Percentiles rank a stretch among this genome's conserved stretches.
Conservation (phyloP, 1,140 invertebrate species). For the Galendromus occidentalis region DNA sequence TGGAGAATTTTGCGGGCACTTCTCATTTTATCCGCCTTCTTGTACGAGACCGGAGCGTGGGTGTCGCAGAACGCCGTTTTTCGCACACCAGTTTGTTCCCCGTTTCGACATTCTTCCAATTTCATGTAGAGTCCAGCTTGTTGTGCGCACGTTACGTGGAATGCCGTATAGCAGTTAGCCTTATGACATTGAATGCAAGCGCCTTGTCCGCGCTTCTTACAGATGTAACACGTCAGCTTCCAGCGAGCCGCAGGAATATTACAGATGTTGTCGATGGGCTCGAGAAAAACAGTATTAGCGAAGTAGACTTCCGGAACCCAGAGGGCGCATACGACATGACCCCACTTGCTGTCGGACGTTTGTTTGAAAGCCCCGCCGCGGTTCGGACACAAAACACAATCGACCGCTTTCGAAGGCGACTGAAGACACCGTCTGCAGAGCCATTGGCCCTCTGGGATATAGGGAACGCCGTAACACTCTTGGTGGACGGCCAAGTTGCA, state of each 20-base stretch:
- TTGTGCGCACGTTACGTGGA: constrained; percentile 96
- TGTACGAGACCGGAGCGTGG: constrained; percentile 48
- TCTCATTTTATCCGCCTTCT: constrained; percentile 44
- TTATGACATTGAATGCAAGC: constrained; percentile 97
- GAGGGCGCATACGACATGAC: constrained; percentile 91
- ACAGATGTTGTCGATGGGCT: constrained; percentile 88
- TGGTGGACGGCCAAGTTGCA: constrained; percentile 97
- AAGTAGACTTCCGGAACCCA: constrained; percentile 98
- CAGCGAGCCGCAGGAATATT: constrained; percentile 83
- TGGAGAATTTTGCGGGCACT: constrained; percentile 53
- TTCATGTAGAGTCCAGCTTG: constrained; percentile 86
- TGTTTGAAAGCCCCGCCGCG: constrained; percentile 96
- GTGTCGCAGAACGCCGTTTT: constrained; percentile 90
- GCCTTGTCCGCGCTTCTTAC: constrained; percentile 75
- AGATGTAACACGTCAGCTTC: constrained; percentile 87
- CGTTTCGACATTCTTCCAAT: constrained; percentile 65
- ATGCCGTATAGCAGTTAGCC: constrained; percentile 84
- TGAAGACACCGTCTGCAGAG: constrained; percentile 80
- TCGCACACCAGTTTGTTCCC: constrained; percentile 44
- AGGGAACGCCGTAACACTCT: constrained; percentile 97
- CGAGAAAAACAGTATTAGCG: constrained; percentile 87
- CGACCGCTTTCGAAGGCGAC: constrained; percentile 80
- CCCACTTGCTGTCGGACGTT: constrained; percentile 86
- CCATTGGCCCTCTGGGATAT: constrained; percentile 98
- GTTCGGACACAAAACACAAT: constrained; percentile 92